A percentile compares a stretch with the other conserved stretches of the same genome.
These are phyloP conservation scores for Druceiella hillmani DNA, from an alignment of 2,888 invertebrate genomes.

Conservation along the genomic window DNA sequence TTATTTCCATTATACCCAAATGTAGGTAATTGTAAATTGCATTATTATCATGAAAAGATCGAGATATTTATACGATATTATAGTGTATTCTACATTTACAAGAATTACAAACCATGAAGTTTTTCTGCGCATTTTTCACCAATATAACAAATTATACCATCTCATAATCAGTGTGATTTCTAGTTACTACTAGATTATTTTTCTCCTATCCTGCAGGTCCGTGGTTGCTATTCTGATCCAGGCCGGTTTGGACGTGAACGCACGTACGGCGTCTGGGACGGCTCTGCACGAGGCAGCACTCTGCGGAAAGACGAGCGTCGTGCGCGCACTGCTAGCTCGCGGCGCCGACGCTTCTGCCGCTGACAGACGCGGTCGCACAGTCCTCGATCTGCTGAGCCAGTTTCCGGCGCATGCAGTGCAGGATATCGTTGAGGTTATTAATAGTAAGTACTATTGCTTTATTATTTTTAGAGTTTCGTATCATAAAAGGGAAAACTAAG, in stretches of 20 bases:
- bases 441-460: constrained; percentile 53
- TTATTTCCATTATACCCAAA: too few relatives aligned
- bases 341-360: constrained; percentile 78
- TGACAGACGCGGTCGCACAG: constrained; percentile 77
- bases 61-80: too few relatives aligned
- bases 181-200: constrained; percentile 5
- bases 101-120: too few relatives aligned
- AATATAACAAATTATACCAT: too few relatives aligned
- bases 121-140: too few relatives aligned
- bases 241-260: constrained; percentile 84
- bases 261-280: constrained; percentile 79
- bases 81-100: too few relatives aligned
- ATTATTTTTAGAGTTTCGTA: too few relatives aligned
- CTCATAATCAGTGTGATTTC: too few relatives aligned
- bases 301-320: constrained; percentile 86
- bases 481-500: too few relatives aligned
- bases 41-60: too few relatives aligned
- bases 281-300: constrained; percentile 92
- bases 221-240: constrained; percentile 79
- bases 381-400: constrained; percentile 78
- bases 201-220: constrained; percentile 44
- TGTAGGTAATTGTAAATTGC: too few relatives aligned
- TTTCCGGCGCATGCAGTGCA: constrained; percentile 86
- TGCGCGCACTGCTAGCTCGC: constrained; percentile 70
- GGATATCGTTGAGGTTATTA: constrained; percentile 79